Conservation (phyloP, 2,888 invertebrate species). For the Drosophila tripunctata region DNA sequence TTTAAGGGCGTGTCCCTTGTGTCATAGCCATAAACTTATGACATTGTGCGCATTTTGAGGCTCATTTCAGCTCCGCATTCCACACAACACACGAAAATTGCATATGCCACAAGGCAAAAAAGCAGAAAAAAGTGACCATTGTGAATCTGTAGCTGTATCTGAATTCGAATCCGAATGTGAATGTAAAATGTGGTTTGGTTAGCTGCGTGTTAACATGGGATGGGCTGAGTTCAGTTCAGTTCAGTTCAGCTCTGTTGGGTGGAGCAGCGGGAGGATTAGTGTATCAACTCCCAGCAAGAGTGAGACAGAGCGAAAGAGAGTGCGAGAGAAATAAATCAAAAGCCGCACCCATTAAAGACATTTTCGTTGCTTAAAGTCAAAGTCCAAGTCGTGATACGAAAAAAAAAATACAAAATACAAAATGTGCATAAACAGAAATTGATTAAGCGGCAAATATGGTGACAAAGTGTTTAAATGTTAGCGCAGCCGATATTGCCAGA, state of each 20-base stretch:
- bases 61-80: constrained; percentile 22
- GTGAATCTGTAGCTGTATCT: no score
- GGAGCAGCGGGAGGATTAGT: constrained; percentile 15
- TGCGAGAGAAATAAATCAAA: constrained; percentile 37
- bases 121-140: constrained; percentile 3
- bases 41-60: constrained; percentile 57
- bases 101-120: not conserved
- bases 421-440: constrained; percentile 70
- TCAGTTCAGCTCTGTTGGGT: constrained; percentile 8
- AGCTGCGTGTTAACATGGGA: constrained; percentile 55
- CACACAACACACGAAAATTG: constrained; percentile 17
- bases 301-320: not conserved
- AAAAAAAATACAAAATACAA: no score
- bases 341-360: constrained; percentile 37
- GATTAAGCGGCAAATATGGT: constrained; percentile 77
- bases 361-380: constrained; percentile 16
- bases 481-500: constrained; percentile 45
- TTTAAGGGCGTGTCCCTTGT: constrained; percentile 57
- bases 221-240: no score
- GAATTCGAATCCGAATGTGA: not conserved
- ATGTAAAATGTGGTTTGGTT: constrained; percentile 1
- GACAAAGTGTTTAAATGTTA: constrained; percentile 62
- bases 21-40: constrained; percentile 51
- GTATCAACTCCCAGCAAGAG: not conserved
- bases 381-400: constrained; percentile 48